Conservation (phyloP, 2,113 vertebrate species). For the Hypocryptadius cinnamomeus region DNA sequence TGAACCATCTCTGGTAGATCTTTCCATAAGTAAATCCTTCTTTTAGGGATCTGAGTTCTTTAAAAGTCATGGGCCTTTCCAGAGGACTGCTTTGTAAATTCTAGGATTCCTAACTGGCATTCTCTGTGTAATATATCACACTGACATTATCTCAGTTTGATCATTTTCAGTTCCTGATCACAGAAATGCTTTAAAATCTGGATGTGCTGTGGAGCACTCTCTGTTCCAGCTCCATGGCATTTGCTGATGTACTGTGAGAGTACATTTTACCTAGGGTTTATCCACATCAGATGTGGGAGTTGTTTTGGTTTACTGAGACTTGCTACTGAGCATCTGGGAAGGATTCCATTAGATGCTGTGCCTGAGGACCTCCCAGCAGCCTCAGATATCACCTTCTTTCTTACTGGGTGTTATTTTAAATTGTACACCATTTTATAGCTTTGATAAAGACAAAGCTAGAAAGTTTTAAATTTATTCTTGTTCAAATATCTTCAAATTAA, state of each 20-base stretch:
- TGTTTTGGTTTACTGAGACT: not conserved
- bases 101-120: not conserved
- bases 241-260: not conserved
- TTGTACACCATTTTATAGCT: not conserved
- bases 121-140: not conserved
- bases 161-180: not conserved
- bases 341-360: not conserved
- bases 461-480: not conserved
- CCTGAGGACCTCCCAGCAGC: not conserved
- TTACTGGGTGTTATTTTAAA: not conserved
- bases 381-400: not conserved
- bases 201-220: not conserved
- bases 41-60: not conserved
- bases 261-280: not conserved
- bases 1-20: not conserved
- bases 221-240: not conserved
- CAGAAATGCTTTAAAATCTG: not conserved
- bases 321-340: not conserved
- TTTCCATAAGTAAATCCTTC: not conserved
- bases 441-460: not conserved
- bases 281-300: fast-evolving
- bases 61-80: not conserved
- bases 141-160: not conserved
- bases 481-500: not conserved
- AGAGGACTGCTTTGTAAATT: not conserved